Evolutionary conservation across 1,140 invertebrate genomes (phyloP).

Genomic region (Zaprionus lachaisei): DNA sequence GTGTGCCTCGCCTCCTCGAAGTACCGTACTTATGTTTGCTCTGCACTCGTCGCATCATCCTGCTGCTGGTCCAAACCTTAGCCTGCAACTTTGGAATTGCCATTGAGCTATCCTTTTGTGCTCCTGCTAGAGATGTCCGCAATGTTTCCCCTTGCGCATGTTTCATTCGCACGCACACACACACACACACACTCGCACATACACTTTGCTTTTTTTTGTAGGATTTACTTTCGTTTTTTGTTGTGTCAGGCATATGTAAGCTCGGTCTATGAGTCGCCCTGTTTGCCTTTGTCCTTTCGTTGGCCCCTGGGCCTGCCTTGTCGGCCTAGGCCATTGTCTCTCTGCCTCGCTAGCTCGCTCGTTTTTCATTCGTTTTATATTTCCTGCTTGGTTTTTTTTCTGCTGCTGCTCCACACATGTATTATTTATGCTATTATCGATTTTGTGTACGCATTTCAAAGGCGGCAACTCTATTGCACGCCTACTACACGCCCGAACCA

Average conservation of each 20-base stretch:
- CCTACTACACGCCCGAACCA: neutral
- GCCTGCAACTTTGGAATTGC: conserved; percentile 61
- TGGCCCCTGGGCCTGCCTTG: conserved; percentile 59
- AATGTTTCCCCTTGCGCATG: conserved; percentile 18
- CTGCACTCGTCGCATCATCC: conserved; percentile 59
- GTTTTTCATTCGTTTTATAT: conserved; percentile 22
- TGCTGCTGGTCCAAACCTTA: conserved; percentile 14
- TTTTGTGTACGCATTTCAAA: conserved; percentile 68
- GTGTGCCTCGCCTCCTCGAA: neutral
- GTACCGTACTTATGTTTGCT: conserved; percentile 63
- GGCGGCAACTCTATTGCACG: conserved; percentile 37
- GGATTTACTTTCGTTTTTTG: conserved; percentile 62
- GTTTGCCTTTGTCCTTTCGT: conserved; percentile 62
- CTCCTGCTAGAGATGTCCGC: conserved; percentile 48
- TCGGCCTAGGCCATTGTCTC: conserved; percentile 71
- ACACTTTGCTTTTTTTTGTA: conserved; percentile 16
- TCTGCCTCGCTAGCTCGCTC: conserved; percentile 2
- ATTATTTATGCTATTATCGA: conserved; percentile 82
- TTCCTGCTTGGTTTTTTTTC: conserved; percentile 32
- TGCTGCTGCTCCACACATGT: conserved; percentile 52
- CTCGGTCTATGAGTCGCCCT: conserved; percentile 40
- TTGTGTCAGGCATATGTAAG: conserved; percentile 68
- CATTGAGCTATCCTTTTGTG: conserved; percentile 74
- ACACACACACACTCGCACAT: conserved; percentile 9
- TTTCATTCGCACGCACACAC: conserved; percentile 29